phyloP scores from a whole-genome alignment of 2,888 invertebrate species.

The Melinopterus prodromus region DNA sequence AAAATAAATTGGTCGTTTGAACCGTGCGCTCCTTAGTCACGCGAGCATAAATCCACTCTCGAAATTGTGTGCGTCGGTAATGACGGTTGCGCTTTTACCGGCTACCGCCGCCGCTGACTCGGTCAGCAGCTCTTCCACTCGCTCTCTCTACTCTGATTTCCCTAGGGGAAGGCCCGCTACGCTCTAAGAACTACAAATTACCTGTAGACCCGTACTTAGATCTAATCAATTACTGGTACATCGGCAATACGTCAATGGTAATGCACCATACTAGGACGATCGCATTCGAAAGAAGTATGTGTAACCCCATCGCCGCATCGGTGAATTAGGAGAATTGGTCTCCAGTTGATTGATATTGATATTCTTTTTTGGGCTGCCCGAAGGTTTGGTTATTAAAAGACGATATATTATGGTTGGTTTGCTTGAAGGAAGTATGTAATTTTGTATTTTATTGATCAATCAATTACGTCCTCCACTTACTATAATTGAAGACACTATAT shows the following conservation, averaged over 20 bases:
- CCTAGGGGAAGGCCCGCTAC: constrained; percentile 33
- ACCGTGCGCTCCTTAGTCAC: constrained; percentile 28
- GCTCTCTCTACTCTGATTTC: constrained; percentile 40
- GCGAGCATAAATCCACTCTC: constrained; percentile 36
- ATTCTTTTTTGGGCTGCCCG: not conserved
- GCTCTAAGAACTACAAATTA: constrained; percentile 39
- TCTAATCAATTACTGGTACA: constrained; percentile 34
- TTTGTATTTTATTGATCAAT: not conserved
- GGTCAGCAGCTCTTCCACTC: constrained; percentile 6
- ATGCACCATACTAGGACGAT: not conserved
- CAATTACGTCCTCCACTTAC: not conserved
- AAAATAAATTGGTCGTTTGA: constrained; percentile 29
- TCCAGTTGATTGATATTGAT: not conserved
- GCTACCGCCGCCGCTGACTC: constrained; percentile 28
- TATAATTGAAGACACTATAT: not conserved
- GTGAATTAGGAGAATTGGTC: not conserved
- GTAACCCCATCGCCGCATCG: not conserved
- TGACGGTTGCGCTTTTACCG: constrained; percentile 42
- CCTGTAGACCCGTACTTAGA: constrained; percentile 29
- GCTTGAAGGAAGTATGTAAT: not conserved
- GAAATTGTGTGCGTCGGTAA: constrained; percentile 38
- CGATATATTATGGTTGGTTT: not conserved
- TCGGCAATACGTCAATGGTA: constrained; percentile 30
- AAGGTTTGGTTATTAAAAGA: not conserved
- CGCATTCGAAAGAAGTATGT: not conserved